Conservation (phyloP, 2,113 vertebrate species). For the Hippocampus guttulatus region DNA sequence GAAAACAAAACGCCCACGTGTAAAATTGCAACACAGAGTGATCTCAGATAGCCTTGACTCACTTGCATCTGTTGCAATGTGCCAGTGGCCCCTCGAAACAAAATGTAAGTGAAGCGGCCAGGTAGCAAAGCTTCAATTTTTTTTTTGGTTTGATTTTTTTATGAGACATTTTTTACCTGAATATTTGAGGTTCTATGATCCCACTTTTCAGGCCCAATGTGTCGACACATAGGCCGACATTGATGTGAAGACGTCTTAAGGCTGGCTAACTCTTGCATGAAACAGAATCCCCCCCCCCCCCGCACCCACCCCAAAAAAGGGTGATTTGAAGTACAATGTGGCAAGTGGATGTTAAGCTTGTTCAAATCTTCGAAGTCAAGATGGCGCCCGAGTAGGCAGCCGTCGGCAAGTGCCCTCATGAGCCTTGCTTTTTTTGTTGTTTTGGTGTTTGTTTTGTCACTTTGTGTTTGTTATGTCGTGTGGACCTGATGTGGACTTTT, state of each 20-base stretch:
- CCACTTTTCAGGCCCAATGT: too few relatives aligned
- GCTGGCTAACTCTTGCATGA: not conserved
- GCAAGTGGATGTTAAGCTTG: too few relatives aligned
- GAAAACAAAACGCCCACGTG: conserved; percentile 68
- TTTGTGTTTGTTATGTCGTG: too few relatives aligned
- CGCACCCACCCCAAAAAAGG: not conserved
- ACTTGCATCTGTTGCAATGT: conserved; percentile 64
- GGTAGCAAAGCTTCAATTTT: not conserved
- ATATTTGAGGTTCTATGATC: not conserved
- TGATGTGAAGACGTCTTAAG: not conserved
- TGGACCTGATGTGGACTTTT: too few relatives aligned
- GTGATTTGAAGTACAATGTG: not conserved
- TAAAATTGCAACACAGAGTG: conserved; percentile 26
- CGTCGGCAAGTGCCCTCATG: too few relatives aligned
- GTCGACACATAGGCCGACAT: too few relatives aligned
- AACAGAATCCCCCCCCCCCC: too few relatives aligned
- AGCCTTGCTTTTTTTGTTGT: too few relatives aligned
- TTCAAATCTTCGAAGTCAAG: too few relatives aligned
- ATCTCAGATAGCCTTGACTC: conserved; percentile 66
- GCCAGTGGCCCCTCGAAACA: conserved; percentile 66
- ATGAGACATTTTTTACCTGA: not conserved
- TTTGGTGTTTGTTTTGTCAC: too few relatives aligned
- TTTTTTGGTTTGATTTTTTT: not conserved
- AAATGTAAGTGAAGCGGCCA: conserved; percentile 29
- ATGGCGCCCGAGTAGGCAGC: too few relatives aligned